These are phyloP conservation scores for Cephalophus harveyi DNA, from an alignment of 2,113 vertebrate genomes.

Conservation along the genomic window DNA sequence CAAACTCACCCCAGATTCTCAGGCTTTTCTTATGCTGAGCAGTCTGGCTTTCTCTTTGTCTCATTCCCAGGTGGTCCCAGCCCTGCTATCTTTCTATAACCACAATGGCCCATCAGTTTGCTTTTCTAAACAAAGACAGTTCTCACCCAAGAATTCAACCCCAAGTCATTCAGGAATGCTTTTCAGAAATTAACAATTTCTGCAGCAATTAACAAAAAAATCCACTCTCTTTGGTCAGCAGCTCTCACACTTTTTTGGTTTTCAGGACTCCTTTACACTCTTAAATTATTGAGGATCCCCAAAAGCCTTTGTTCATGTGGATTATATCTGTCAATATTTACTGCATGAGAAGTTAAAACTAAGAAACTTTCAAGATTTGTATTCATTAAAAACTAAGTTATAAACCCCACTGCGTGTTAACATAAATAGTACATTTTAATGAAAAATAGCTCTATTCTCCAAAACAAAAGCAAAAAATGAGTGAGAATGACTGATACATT, in stretches of 20 bases:
- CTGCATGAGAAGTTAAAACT: background rate
- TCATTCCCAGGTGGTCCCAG: background rate
- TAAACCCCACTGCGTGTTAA: slow-evolving; percentile 70
- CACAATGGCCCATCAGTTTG: background rate
- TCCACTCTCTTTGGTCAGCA: background rate
- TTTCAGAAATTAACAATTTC: background rate
- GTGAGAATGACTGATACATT: background rate
- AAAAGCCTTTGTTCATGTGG: background rate
- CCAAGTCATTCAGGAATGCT: background rate
- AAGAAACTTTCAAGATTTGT: background rate
- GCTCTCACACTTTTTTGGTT: background rate
- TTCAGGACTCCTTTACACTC: background rate
- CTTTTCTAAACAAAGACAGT: slow-evolving; percentile 31
- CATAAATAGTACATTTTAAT: background rate
- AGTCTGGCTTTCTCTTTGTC: background rate
- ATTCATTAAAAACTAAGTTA: slow-evolving; percentile 69
- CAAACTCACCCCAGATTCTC: background rate
- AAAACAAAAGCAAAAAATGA: background rate
- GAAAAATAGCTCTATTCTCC: background rate
- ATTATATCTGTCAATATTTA: background rate
- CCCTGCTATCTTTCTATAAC: background rate
- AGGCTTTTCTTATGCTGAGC: background rate
- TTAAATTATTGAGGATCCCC: background rate
- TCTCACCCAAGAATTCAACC: background rate
- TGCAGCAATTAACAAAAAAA: background rate